Evolutionary conservation across 2,888 invertebrate genomes (phyloP).

Genomic region (Thecophora atra): DNA sequence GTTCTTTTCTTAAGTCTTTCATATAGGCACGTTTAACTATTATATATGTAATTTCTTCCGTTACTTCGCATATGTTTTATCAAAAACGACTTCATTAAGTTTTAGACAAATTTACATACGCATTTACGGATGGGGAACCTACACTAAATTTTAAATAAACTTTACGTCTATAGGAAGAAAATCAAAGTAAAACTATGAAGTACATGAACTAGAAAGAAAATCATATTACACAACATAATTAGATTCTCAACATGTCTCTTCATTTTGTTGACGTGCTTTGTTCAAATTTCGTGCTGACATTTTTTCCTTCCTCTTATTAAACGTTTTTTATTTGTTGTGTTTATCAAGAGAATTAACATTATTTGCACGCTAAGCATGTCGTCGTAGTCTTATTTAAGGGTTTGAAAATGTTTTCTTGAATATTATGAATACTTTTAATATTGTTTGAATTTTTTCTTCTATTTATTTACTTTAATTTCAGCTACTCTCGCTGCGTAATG

Average conservation of each 20-base stretch:
- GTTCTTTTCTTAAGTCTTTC: constrained; percentile 21
- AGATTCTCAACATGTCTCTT: no score
- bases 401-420: background rate
- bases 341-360: no score
- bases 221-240: no score
- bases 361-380: background rate
- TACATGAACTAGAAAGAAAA: no score
- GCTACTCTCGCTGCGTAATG: no score
- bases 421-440: no score
- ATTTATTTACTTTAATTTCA: no score
- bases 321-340: background rate
- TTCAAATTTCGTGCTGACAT: background rate
- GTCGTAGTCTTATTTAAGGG: background rate
- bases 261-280: background rate
- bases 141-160: background rate
- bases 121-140: background rate
- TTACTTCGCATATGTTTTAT: background rate
- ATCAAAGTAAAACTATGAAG: no score
- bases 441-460: no score
- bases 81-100: background rate
- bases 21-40: no score
- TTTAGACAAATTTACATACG: background rate
- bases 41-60: background rate
- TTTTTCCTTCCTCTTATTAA: background rate
- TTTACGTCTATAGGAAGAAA: background rate